These are phyloP conservation scores for Podocnemis expansa DNA, from an alignment of 2,113 vertebrate species.

Conservation along the genomic window DNA sequence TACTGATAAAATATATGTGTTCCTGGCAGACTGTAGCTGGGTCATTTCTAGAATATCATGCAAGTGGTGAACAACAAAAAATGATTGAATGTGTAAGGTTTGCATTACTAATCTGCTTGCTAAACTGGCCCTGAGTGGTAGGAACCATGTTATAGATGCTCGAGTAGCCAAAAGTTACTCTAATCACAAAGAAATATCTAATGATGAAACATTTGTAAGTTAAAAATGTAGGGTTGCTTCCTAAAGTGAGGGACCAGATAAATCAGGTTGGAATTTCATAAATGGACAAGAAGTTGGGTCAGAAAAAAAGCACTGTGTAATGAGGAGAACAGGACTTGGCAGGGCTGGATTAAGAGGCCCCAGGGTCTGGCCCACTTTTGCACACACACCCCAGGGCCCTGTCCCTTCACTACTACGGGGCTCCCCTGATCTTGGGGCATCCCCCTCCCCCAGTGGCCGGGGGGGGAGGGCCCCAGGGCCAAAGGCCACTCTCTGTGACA, in stretches of 20 bases:
- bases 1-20: neutral
- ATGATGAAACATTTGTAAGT: neutral
- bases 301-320: neutral
- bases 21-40: neutral
- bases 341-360: too few relatives aligned
- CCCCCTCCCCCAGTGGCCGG: too few relatives aligned
- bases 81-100: neutral
- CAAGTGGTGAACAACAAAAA: neutral
- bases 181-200: neutral
- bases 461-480: too few relatives aligned
- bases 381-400: too few relatives aligned
- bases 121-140: neutral
- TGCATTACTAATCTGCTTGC: neutral
- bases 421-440: too few relatives aligned
- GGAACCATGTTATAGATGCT: neutral
- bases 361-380: too few relatives aligned
- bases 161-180: accelerated
- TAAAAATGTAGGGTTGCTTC: neutral
- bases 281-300: neutral
- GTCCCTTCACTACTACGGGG: too few relatives aligned
- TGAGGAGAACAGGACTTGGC: accelerated
- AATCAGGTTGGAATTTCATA: constrained; percentile 17
- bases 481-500: too few relatives aligned
- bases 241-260: neutral
- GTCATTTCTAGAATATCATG: neutral